These are phyloP conservation scores for Grantiella picta DNA, from an alignment of 2,113 vertebrate species.

Conservation along the genomic window DNA sequence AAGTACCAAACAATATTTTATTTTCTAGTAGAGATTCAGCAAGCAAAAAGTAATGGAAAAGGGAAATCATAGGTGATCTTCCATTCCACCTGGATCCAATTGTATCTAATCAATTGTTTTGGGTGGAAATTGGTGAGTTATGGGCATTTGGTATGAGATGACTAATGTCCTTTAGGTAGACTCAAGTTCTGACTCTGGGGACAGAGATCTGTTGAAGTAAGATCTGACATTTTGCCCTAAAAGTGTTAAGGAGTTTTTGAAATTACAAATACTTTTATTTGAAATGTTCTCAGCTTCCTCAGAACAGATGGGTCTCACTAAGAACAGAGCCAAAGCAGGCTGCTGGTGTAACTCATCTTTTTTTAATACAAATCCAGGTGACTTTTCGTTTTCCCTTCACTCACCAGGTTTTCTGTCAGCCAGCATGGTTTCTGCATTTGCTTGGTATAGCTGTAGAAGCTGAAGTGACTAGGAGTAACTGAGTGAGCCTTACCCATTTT, in stretches of 20 bases:
- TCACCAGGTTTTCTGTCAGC: neutral
- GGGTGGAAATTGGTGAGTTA: constrained; percentile 8
- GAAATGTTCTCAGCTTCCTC: constrained; percentile 45
- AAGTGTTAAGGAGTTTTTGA: constrained; percentile 34
- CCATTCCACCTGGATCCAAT: constrained; percentile 6
- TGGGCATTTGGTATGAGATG: neutral
- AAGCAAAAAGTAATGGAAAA: neutral
- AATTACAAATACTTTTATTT: neutral
- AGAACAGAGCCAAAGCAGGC: neutral
- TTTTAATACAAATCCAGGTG: constrained; percentile 23
- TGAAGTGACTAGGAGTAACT: neutral
- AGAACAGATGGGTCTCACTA: constrained; percentile 43
- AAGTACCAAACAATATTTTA: neutral
- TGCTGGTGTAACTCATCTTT: neutral
- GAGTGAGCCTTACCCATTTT: neutral
- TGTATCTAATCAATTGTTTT: neutral
- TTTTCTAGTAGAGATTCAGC: neutral
- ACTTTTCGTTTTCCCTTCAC: neutral
- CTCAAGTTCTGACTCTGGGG: constrained; percentile 4
- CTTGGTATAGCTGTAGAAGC: neutral
- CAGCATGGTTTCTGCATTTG: neutral
- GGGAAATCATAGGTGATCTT: neutral
- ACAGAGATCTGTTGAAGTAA: constrained; percentile 24
- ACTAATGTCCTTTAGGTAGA: neutral
- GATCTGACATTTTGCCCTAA: constrained; percentile 49